Evolutionary conservation across 1,140 invertebrate species (phyloP), one percentile per base, ranked within the genome.

Genomic region (Lepidurus apus): DNA sequence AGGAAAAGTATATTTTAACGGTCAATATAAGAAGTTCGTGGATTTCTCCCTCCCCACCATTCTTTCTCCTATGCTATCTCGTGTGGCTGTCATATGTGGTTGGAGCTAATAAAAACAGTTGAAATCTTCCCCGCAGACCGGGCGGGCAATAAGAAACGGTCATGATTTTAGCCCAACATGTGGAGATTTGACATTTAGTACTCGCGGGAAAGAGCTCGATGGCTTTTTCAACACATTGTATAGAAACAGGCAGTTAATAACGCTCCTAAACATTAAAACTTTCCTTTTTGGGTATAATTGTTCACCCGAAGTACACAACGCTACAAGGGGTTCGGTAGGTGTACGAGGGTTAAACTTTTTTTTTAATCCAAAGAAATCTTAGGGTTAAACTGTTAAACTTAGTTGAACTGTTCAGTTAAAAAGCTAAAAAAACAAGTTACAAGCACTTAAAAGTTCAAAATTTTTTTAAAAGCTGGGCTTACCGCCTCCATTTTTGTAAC

Each of bases 401-500:
- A n/a, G n/a, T n/a, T n/a, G n/a, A n/a, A n/a, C n/a, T n/a, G n/a
- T n/a, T n/a, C n/a, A n/a, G n/a, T n/a, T n/a, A n/a, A n/a, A n/a
- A n/a, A n/a, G n/a, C n/a, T n/a, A n/a, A n/a, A n/a, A n/a, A n/a
- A n/a, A n/a, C n/a, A n/a, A n/a, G n/a, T n/a, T n/a, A n/a, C n/a
- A n/a, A n/a, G n/a, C n/a, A n/a, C n/a, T n/a, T n/a, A n/a, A n/a
- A n/a, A n/a, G n/a, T n/a, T n/a, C n/a, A n/a, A n/a, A n/a, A n/a
- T n/a, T n/a, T n/a, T n/a, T n/a, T n/a, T 47, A 47, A 47, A 1
- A 47, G 45, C 17, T 47, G 6, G 17, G 81, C 83, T 81, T 82
- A 88, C 87, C 87, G 81, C 87, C 87, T 43, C 87, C 87, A 82
- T 89, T 89, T 79, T 86, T 86, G 81, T 88, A 88, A 81, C 88